These are phyloP conservation scores for Copidosoma floridanum DNA, from an alignment of 1,140 invertebrate genomes.

Conservation along the genomic window DNA sequence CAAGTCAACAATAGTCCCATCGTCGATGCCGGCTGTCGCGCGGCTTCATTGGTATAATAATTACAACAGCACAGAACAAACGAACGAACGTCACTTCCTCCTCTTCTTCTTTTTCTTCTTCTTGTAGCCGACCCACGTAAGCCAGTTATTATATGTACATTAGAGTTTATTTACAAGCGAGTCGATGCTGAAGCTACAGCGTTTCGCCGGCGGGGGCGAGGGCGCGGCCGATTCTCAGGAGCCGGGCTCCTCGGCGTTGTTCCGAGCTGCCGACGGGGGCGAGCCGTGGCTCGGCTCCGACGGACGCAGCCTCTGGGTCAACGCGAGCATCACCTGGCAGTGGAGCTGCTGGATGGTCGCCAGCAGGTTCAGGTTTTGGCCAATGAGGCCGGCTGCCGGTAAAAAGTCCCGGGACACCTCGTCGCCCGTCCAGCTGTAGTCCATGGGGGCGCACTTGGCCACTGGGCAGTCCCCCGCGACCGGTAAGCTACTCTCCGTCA, in stretches of 20 bases:
- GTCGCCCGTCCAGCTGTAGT: slow-evolving; percentile 57
- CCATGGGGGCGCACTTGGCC: slow-evolving; percentile 59
- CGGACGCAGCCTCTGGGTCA: slow-evolving; percentile 50
- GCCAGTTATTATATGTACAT: too few relatives aligned
- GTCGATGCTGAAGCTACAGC: slow-evolving; percentile 22
- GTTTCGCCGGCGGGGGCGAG: not conserved
- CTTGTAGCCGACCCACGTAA: slow-evolving; percentile 9
- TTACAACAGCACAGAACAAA: slow-evolving; percentile 12
- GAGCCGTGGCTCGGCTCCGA: slow-evolving; percentile 29
- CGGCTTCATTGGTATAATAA: not conserved
- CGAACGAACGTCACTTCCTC: not conserved
- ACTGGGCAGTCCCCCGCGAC: slow-evolving; percentile 37
- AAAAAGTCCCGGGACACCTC: slow-evolving; percentile 40
- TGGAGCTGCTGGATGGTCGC: slow-evolving; percentile 54
- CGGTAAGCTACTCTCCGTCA: slow-evolving; percentile 45
- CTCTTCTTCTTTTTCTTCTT: not conserved
- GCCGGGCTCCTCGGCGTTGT: not conserved
- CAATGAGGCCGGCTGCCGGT: slow-evolving; percentile 50
- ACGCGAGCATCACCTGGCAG: slow-evolving; percentile 54
- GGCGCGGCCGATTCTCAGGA: slow-evolving; percentile 6
- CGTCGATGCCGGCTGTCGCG: too few relatives aligned
- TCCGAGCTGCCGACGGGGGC: not conserved
- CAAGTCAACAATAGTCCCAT: too few relatives aligned
- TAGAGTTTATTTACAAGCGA: slow-evolving; percentile 29
- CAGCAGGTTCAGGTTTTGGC: slow-evolving; percentile 52